phyloP scores from a whole-genome alignment of 2,888 invertebrate species.

The Zaprionus lineosus region DNA sequence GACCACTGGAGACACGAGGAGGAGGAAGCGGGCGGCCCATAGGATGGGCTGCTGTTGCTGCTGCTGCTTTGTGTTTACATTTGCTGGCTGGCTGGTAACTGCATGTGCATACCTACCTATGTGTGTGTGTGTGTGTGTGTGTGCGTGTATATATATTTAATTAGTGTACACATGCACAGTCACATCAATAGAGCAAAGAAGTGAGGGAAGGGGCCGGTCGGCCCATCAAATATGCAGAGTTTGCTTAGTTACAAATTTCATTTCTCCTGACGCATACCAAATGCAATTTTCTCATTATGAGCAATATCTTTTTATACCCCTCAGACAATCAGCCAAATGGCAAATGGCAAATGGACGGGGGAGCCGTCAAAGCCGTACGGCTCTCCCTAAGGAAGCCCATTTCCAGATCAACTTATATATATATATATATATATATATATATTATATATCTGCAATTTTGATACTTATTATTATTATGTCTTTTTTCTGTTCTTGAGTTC shows the following conservation, averaged over 20 bases:
- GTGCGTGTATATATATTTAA: constrained; percentile 61
- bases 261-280: constrained; percentile 43
- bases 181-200: constrained; percentile 19
- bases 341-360: no score
- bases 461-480: no score
- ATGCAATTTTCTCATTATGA: constrained; percentile 49
- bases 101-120: constrained; percentile 31
- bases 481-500: background rate
- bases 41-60: background rate
- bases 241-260: constrained; percentile 72
- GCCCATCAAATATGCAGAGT: constrained; percentile 70
- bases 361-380: no score
- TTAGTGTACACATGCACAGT: constrained; percentile 58
- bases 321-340: background rate
- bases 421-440: no score
- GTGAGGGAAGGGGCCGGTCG: background rate
- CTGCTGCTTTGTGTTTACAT: constrained; percentile 57
- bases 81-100: constrained; percentile 40
- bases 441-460: no score
- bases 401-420: no score
- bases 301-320: background rate
- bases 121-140: constrained; percentile 20
- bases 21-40: background rate
- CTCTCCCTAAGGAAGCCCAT: no score
- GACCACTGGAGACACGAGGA: background rate